Conservation (phyloP, 2,888 invertebrate genomes). For the Tridacna gigas region DNA sequence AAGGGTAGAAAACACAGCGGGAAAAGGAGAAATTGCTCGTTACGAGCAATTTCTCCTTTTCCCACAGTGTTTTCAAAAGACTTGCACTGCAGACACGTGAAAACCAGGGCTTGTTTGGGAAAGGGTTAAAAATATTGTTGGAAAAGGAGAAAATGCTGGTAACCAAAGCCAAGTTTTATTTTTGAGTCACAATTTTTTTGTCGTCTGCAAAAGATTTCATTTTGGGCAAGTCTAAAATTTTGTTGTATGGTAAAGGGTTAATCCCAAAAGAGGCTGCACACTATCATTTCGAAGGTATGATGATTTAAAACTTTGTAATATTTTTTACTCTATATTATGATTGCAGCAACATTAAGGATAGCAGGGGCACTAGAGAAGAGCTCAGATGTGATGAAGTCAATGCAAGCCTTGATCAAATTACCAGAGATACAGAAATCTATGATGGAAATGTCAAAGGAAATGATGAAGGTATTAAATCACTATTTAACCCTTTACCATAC, state of each 20-base stretch:
- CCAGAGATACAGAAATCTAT: slow-evolving; percentile 98
- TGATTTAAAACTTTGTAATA: not conserved
- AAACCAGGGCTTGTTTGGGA: too few species aligned
- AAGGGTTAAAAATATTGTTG: not conserved
- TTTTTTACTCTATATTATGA: not conserved
- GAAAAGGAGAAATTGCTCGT: too few species aligned
- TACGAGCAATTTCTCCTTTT: not conserved
- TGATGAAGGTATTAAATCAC: slow-evolving; percentile 91
- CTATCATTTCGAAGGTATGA: not conserved
- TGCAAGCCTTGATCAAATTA: slow-evolving; percentile 95
- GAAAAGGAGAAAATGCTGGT: not conserved
- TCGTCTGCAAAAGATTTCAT: not conserved
- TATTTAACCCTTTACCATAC: not conserved
- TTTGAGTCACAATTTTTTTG: too few species aligned
- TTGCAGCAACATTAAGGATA: slow-evolving; percentile 94
- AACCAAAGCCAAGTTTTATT: too few species aligned
- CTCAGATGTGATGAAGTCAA: slow-evolving; percentile 99
- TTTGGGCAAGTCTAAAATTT: not conserved
- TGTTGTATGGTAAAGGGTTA: not conserved
- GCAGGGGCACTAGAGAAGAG: slow-evolving; percentile 97
- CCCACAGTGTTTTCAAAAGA: not conserved
- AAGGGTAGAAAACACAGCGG: too few species aligned
- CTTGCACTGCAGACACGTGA: too few species aligned
- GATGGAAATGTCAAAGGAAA: slow-evolving; percentile 99
- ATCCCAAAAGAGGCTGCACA: too few species aligned